A percentile compares a stretch with the other conserved stretches of the same genome.
These are phyloP conservation scores for Torymus texanus DNA, from an alignment of 2,888 invertebrate species.

Conservation along the genomic window DNA sequence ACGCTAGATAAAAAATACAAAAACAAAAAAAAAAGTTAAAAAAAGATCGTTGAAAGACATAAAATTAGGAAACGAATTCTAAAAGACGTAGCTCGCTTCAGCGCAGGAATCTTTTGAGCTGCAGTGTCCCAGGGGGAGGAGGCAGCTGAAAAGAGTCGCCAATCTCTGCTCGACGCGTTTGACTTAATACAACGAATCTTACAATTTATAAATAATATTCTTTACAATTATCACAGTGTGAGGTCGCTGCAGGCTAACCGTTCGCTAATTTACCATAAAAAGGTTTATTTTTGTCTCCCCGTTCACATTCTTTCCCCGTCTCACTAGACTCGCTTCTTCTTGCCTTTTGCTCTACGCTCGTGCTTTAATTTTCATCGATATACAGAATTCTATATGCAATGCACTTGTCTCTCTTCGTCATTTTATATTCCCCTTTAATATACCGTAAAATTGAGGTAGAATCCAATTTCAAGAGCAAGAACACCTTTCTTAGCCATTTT, in stretches of 20 bases:
- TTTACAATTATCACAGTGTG: conserved; percentile 74
- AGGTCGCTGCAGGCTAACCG: conserved; percentile 72
- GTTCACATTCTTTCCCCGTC: conserved; percentile 39
- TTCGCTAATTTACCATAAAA: conserved; percentile 59
- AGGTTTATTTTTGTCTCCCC: conserved; percentile 50
- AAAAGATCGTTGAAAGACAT: conserved; percentile 43
- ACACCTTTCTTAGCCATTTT: conserved; percentile 45
- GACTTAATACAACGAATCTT: conserved; percentile 69
- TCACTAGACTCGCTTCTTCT: conserved; percentile 43
- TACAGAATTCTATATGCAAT: conserved; percentile 37
- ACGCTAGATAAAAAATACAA: conserved; percentile 44
- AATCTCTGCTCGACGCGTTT: conserved; percentile 61
- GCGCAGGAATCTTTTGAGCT: conserved; percentile 34
- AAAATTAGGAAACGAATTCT: conserved; percentile 52
- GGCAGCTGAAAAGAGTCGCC: conserved; percentile 50
- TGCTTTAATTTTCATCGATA: conserved; percentile 26
- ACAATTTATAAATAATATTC: conserved; percentile 72
- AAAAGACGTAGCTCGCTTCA: conserved; percentile 47
- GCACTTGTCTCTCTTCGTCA: conserved; percentile 24
- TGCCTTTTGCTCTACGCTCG: conserved; percentile 48
- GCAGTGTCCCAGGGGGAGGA: conserved; percentile 28
- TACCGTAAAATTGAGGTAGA: conserved; percentile 70
- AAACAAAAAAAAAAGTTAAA: background rate
- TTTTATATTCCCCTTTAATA: conserved; percentile 57
- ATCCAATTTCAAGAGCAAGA: conserved; percentile 70